Evolutionary conservation across 2,888 invertebrate genomes (phyloP).

Genomic region (Gryllus longicercus): DNA sequence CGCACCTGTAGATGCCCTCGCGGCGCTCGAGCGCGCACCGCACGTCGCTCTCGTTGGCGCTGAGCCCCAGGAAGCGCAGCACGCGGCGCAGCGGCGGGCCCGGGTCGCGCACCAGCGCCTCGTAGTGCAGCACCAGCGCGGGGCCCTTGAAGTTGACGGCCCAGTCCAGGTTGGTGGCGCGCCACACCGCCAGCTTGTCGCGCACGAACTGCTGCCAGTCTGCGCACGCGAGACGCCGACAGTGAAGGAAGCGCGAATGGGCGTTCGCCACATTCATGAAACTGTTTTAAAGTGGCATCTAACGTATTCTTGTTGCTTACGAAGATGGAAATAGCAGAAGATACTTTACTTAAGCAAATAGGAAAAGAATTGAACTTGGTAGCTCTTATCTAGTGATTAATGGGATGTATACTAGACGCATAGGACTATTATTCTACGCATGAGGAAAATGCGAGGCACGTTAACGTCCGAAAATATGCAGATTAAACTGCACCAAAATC

Average conservation of each 20-base stretch:
- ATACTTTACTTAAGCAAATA: no score
- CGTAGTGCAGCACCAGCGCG: constrained; percentile 67
- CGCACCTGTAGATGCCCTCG: constrained; percentile 66
- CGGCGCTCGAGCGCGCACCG: constrained; percentile 58
- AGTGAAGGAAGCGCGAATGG: neutral
- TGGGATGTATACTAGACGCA: no score
- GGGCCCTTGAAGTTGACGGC: constrained; percentile 65
- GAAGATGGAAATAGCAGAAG: no score
- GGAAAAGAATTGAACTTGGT: no score
- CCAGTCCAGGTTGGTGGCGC: constrained; percentile 67
- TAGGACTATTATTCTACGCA: no score
- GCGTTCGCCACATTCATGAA: neutral
- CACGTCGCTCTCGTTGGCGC: constrained; percentile 48
- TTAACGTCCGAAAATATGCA: no score
- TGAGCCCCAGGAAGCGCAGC: constrained; percentile 58
- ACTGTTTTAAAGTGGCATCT: neutral
- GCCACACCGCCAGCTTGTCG: constrained; percentile 64
- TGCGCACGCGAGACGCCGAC: constrained; percentile 43
- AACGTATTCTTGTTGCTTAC: no score
- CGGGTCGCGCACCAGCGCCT: constrained; percentile 55
- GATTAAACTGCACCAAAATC: no score
- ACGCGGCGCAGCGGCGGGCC: constrained; percentile 57
- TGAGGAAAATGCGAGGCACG: no score
- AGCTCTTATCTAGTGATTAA: no score
- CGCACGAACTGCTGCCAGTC: constrained; percentile 71